Base-by-base conservation (phyloP, 2,888 invertebrate genomes). In the Gnatocerus cornutus region DNA sequence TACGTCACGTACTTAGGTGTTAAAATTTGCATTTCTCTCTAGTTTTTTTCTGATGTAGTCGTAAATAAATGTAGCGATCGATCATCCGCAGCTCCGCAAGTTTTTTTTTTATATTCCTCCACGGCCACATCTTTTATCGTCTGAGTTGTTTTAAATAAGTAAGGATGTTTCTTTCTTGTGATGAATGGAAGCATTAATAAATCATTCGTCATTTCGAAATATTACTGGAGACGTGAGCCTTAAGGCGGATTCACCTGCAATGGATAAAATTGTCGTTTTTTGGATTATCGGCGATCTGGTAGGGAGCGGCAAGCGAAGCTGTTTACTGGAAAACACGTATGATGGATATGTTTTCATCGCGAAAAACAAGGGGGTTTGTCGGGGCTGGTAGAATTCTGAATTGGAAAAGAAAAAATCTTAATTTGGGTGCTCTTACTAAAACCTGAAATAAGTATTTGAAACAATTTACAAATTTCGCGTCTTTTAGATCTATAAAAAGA, bases 1-100 rank as follows among this genome's bases (percentile, higher is more conserved):
- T 56, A 46, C 13, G 43, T 56, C 65, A 65, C 65, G 56, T 65
- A 46, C 41, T 14, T 8, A 16, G 10, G 48, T 33, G 53, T 53
- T 50, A 37, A 53, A 53, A 53, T 29, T 50, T 50, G 21, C 48
- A 50, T 48, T 2, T 33, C 7, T 4, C 21, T 9, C 6, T 37
- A 12, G 10, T 55, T 37, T 55, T 30, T 53, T 39, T 16, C 8
- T 8, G 21, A 46, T 8, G 21, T n/a, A 16, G 43, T 41, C 45
- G 2, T 1, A 45, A 21, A 21, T 3, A 21, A 45, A 14, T 12
- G n/a, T 45, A 1, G 1, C 3, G 5, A 45, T 45, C 45, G 16
- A 45, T 45, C 45, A 14, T 45, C 45, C 1, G 27, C 14, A 6
- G 6, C 37, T 9, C 14, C 10, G 29, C 39, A 10, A 52, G 29